phyloP scores from a whole-genome alignment of 1,140 invertebrate genomes.

The Campoletis sonorensis region DNA sequence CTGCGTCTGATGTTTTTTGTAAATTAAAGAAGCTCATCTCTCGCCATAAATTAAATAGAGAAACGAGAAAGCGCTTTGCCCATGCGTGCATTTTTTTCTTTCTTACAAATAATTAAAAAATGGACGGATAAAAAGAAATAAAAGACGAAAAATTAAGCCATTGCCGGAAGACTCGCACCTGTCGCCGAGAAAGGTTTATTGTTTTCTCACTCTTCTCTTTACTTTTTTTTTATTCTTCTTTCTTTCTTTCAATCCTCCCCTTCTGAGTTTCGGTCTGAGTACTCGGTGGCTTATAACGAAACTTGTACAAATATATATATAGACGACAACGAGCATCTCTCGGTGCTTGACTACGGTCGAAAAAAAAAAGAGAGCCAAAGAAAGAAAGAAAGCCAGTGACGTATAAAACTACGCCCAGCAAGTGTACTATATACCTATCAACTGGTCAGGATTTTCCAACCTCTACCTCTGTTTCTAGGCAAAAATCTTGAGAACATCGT shows the following conservation, averaged over 20 bases:
- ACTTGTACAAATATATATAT: slow-evolving; percentile 7
- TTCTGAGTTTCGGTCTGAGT: slow-evolving; percentile 31
- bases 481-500: neutral
- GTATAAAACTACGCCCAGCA: slow-evolving; percentile 26
- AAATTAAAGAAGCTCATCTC: no score
- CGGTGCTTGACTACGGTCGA: slow-evolving; percentile 22
- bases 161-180: slow-evolving; percentile 31
- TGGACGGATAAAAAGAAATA: neutral
- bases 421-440: slow-evolving; percentile 9
- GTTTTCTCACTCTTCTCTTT: slow-evolving; percentile 29
- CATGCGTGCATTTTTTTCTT: neutral
- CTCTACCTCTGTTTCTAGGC: slow-evolving; percentile 12
- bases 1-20: no score
- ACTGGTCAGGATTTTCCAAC: neutral
- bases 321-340: slow-evolving; percentile 6
- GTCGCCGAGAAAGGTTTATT: slow-evolving; percentile 35
- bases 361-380: neutral
- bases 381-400: slow-evolving; percentile 20
- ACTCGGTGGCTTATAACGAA: slow-evolving; percentile 40
- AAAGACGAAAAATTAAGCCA: slow-evolving; percentile 10
- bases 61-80: neutral
- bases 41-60: no score
- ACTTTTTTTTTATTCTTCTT: neutral
- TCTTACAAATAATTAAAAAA: neutral
- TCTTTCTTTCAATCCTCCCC: slow-evolving; percentile 23